A percentile compares a stretch with the other conserved stretches of the same genome.
phyloP scores from a whole-genome alignment of 2,797 vertebrate species.

The Echeneis naucrates region DNA sequence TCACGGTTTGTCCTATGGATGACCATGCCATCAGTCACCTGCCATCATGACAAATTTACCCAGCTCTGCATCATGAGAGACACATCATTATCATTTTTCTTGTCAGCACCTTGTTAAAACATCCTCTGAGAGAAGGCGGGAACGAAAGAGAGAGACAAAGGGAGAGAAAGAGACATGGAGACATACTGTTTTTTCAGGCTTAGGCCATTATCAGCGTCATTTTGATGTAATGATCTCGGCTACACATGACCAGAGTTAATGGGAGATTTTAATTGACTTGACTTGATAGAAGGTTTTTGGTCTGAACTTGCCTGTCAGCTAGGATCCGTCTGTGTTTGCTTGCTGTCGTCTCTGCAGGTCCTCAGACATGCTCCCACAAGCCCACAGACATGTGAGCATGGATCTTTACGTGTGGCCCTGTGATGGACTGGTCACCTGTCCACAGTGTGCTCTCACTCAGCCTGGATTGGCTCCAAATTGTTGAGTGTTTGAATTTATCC shows the following conservation, averaged over 20 bases:
- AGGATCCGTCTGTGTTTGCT: too few relatives aligned
- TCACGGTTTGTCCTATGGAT: conserved; percentile 67
- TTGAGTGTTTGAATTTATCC: too few relatives aligned
- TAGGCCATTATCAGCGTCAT: conserved; percentile 20
- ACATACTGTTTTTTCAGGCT: conserved; percentile 38
- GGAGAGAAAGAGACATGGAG: conserved; percentile 11
- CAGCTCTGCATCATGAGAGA: conserved; percentile 75
- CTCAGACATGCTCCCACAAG: too few relatives aligned
- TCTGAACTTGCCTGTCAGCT: too few relatives aligned
- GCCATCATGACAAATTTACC: conserved; percentile 77
- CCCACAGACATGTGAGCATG: not conserved
- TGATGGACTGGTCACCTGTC: too few relatives aligned
- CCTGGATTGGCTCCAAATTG: not conserved
- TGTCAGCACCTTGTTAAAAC: conserved; percentile 81
- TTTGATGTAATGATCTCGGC: conserved; percentile 24
- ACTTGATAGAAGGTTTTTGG: too few relatives aligned
- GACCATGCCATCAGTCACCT: conserved; percentile 78
- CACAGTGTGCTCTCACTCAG: too few relatives aligned
- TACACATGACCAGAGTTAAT: conserved; percentile 15
- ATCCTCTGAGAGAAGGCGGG: conserved; percentile 58
- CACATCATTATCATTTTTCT: conserved; percentile 86
- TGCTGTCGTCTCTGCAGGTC: not conserved
- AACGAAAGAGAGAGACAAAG: conserved; percentile 5
- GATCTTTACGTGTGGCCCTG: too few relatives aligned
- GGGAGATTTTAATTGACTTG: conserved; percentile 13